Conservation (phyloP, 2,797 vertebrate genomes). For the Myripristis murdjan region DNA sequence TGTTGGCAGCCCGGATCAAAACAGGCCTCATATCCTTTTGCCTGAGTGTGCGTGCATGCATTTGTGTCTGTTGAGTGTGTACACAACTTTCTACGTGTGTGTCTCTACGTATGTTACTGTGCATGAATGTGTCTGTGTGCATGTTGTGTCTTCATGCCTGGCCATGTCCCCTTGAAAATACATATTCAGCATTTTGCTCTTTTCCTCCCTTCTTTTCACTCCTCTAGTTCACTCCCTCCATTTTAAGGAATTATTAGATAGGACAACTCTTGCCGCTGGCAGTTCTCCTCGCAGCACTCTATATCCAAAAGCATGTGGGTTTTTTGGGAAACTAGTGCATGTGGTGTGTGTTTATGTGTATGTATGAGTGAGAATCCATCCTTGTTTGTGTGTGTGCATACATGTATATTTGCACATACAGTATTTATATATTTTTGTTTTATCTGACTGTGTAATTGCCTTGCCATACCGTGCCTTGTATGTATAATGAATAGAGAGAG, state of each 20-base stretch:
- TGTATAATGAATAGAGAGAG: conserved; percentile 17
- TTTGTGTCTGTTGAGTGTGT: conserved; percentile 16
- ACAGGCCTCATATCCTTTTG: conserved; percentile 39
- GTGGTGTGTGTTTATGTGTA: conserved; percentile 27
- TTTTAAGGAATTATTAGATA: conserved; percentile 76
- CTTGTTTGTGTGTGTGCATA: conserved; percentile 35
- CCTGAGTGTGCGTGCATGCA: conserved; percentile 36
- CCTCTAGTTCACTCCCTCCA: conserved; percentile 51
- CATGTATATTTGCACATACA: conserved; percentile 13
- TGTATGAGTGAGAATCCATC: conserved; percentile 10
- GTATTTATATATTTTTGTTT: conserved; percentile 3
- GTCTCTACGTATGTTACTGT: conserved; percentile 32
- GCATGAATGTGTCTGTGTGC: conserved; percentile 22
- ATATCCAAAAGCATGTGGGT: conserved; percentile 72
- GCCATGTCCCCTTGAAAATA: conserved; percentile 57
- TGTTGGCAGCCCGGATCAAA: conserved; percentile 36
- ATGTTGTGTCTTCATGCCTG: conserved; percentile 51
- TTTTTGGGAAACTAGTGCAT: conserved; percentile 30
- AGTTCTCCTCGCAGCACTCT: conserved; percentile 70
- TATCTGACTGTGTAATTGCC: too few species aligned
- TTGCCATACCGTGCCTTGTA: too few species aligned
- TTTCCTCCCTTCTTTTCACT: conserved; percentile 43
- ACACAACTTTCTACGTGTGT: conserved; percentile 13
- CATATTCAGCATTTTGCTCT: conserved; percentile 74
- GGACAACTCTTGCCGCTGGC: conserved; percentile 72